Evolutionary conservation across 2,888 invertebrate genomes (phyloP).

Genomic region (Suillia variegata): DNA sequence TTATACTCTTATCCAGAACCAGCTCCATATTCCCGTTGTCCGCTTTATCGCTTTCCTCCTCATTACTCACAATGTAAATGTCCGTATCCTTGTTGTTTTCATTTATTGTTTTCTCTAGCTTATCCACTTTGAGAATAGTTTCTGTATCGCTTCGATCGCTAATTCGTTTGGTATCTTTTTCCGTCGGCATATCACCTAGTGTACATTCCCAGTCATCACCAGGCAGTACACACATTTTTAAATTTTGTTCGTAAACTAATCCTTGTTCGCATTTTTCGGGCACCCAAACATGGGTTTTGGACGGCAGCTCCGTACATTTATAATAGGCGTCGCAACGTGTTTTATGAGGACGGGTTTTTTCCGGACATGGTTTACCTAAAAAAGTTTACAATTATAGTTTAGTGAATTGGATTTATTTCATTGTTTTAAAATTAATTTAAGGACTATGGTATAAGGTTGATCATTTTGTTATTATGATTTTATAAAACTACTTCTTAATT

Average conservation of each 20-base stretch:
- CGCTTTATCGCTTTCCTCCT: slow-evolving; percentile 29
- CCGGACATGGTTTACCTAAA: slow-evolving; percentile 57
- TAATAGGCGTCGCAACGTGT: slow-evolving; percentile 59
- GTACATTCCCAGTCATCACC: slow-evolving; percentile 61
- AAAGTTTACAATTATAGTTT: not conserved
- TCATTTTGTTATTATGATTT: too few relatives aligned
- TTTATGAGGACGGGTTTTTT: slow-evolving; percentile 54
- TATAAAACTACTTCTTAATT: too few relatives aligned
- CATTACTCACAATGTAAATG: slow-evolving; percentile 40
- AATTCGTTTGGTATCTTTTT: not conserved
- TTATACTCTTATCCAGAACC: slow-evolving; percentile 33
- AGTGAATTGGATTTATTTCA: not conserved
- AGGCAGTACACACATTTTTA: slow-evolving; percentile 58
- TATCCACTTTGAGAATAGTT: slow-evolving; percentile 2
- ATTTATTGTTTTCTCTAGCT: not conserved
- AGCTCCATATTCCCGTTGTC: slow-evolving; percentile 46
- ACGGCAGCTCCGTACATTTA: slow-evolving; percentile 52
- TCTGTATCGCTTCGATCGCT: not conserved
- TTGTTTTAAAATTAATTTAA: not conserved
- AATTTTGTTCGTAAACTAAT: slow-evolving; percentile 55
- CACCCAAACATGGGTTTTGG: slow-evolving; percentile 55
- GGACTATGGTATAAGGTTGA: too few relatives aligned
- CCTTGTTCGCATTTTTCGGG: slow-evolving; percentile 57
- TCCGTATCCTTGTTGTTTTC: slow-evolving; percentile 32
- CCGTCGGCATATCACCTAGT: slow-evolving; percentile 33